Base-by-base conservation (phyloP, 2,797 vertebrate genomes). In the Coregonus suidteri region DNA sequence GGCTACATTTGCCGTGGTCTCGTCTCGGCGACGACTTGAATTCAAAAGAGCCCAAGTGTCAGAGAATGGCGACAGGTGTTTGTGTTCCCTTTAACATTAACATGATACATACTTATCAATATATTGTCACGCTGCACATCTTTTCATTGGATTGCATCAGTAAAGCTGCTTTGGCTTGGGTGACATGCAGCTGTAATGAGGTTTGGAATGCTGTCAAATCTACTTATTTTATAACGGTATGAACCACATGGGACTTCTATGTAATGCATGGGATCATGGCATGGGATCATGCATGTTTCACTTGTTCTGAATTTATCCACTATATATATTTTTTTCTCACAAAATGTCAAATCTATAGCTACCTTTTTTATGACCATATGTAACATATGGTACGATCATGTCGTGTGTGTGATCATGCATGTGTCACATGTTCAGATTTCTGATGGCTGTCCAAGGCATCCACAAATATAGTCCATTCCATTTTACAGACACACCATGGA, bases 1-100 rank as follows among this genome's bases (percentile, higher is more conserved):
- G 75, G 83, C 88, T 88, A 78, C 41, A 82, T 87, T 88, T 84
- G 77, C 79, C 79, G 35, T 4, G 20, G 86, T 81, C 87, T 76
- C 81, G n/a, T 41, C 41, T 41, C 41, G 41, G 41, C 25, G 52
- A 73, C 52, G 75, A 80, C 82, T 86, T 77, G 78, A 84, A 90
- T 89, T 75, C 81, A 79, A 88, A 81, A 81, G 81, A 79, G 65
- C 81, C 18, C 3, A 47, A 71, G 71, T 85, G 81, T 84, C 81
- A 70, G 56, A 70, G 47, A 79, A 31, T 1, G 56, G 68, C 85
- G 83, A 85, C 84, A 81, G 82, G 83, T 83, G 85, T 83, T 85
- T 83, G 79, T 77, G 73, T 81, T 75, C 68, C 75, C 69, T 7
- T 77, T 75, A 66, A 1, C 0, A 20, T 20, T 47, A 51, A 20